Evolutionary conservation across 2,888 invertebrate genomes (phyloP).

Genomic region (Rhorus exstirpatorius): DNA sequence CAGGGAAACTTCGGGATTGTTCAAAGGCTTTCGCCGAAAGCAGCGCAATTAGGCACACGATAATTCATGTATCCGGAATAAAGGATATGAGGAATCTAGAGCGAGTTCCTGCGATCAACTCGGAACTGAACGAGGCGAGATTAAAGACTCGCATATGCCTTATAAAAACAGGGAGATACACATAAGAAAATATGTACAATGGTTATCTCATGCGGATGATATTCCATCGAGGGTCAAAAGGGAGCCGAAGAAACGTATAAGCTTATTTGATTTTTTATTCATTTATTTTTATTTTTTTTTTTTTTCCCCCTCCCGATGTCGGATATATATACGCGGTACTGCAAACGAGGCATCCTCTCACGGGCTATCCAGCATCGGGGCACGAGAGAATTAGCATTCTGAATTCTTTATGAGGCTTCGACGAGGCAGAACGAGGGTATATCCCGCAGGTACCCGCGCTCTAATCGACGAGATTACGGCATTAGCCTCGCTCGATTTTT

Average conservation of each 20-base stretch:
- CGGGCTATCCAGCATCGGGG: constrained; percentile 49
- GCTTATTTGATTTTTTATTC: no score
- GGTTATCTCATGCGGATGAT: constrained; percentile 20
- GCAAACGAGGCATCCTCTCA: constrained; percentile 23
- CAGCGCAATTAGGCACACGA: constrained; percentile 51
- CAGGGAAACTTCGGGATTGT: background rate
- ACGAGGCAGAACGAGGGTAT: constrained; percentile 45
- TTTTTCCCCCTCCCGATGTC: background rate
- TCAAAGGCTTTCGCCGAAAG: background rate
- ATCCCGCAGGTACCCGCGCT: constrained; percentile 63
- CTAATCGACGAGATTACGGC: constrained; percentile 73
- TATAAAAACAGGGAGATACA: background rate
- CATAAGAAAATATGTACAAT: constrained; percentile 27
- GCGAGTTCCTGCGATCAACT: constrained; percentile 3
- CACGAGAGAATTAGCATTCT: constrained; percentile 72
- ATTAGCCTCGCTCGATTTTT: constrained; percentile 71
- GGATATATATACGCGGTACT: constrained; percentile 2
- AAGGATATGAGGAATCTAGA: constrained; percentile 24
- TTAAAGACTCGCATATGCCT: constrained; percentile 43
- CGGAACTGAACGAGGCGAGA: constrained; percentile 41
- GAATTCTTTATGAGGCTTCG: constrained; percentile 73
- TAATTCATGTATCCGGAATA: constrained; percentile 55
- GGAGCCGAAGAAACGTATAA: constrained; percentile 29
- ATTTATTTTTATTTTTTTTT: constrained; percentile 22
- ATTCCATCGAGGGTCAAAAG: constrained; percentile 47